Conservation (phyloP, 1,140 invertebrate genomes). For the Ylistrum balloti region DNA sequence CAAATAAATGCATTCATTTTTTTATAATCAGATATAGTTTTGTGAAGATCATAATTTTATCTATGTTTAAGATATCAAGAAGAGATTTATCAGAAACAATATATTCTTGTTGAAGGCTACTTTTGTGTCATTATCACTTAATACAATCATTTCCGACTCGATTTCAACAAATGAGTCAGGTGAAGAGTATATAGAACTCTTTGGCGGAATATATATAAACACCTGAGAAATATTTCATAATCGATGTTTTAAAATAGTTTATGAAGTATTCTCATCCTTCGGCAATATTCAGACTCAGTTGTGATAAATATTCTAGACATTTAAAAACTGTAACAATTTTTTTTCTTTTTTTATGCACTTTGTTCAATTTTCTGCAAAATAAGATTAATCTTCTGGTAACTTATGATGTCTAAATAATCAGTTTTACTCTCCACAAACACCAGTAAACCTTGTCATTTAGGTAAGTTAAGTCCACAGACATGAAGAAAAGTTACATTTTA, state of each 20-base stretch:
- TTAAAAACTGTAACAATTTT: neutral
- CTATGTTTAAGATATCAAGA: too few species aligned
- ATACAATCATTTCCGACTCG: conserved; percentile 18
- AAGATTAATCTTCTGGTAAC: neutral
- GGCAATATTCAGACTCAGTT: neutral
- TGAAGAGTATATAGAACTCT: conserved; percentile 43
- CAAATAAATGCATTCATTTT: too few species aligned
- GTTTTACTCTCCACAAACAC: neutral
- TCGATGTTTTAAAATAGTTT: neutral
- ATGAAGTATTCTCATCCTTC: neutral
- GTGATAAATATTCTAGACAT: neutral
- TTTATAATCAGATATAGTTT: too few species aligned
- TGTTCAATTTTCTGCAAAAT: neutral
- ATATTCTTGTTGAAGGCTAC: too few species aligned
- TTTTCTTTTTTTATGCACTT: neutral
- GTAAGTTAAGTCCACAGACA: neutral
- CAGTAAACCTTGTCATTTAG: neutral
- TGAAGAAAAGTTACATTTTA: neutral
- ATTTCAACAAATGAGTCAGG: conserved; percentile 32
- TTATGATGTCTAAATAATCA: neutral
- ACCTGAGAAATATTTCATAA: conserved; percentile 3
- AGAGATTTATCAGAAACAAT: too few species aligned
- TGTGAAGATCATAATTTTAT: too few species aligned
- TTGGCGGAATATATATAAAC: conserved; percentile 42
- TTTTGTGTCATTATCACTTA: neutral